Evolutionary conservation across 1,140 invertebrate species (phyloP), one percentile per base, ranked within the genome.

Genomic region (Branchinecta lindahli): DNA sequence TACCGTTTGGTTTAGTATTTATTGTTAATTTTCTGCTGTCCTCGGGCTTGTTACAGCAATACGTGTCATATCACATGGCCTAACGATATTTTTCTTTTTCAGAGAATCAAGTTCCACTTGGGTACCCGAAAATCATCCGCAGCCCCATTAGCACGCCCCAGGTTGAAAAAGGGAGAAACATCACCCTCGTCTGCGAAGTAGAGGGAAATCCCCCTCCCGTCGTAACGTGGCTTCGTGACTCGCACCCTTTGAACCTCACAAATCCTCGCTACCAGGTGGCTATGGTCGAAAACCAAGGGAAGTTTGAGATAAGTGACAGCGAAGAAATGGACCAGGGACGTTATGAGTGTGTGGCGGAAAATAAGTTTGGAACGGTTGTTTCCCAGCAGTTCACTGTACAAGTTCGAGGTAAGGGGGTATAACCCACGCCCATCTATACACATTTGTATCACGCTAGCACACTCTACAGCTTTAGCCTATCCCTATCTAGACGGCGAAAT

Each of bases 271-370:
- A 95, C 80, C 86, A 33, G 33, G 33, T 33, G 33, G 33, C 33
- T 10, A 7, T 33, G 45, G 69, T 72, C 70, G 67, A 66, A 15
- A 72, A 72, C 75, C 45, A 81, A 96, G 93, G 93, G 73, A 86
- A 89, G n/a, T 80, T 98, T 70, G 90, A 95, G 82, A 97, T 98
- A 74, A 86, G 86, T 71, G 87, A 88, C 75, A 92, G 91, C 73
- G 86, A 92, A 75, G 91, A 94, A 77, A 86, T 87, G 74, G 92
- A 95, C 79, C 88, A 93, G 75, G 93, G 91, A 61, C 91, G 90
- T 76, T 96, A 94, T 78, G 92, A 96, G 77, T 96, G 93, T 78
- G 89, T 95, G 9, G 93, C 92, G 0, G 90, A 92, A 76, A 96
- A 96, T 77, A 82, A 85, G 4, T 85, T 91, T 69, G 95, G 95